Percentiles rank a stretch among this genome's conserved stretches.
Evolutionary conservation across 2,797 vertebrate genomes (phyloP).

Genomic region (Benthosema pterotum): DNA sequence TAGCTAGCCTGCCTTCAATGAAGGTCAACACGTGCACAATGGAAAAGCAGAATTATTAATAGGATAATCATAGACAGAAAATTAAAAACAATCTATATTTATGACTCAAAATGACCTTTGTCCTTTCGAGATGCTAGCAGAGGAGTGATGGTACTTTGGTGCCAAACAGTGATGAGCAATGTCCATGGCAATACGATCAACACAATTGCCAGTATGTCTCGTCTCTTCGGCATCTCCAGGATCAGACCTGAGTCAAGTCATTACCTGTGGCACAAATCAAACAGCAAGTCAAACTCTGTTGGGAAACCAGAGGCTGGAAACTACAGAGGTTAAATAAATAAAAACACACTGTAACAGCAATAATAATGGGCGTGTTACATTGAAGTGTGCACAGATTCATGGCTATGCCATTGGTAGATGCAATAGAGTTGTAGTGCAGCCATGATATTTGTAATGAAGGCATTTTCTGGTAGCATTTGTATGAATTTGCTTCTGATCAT

Average conservation of each 20-base stretch:
- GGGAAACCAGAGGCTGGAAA: too few relatives aligned
- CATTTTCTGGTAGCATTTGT: neutral
- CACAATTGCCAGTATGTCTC: slow-evolving; percentile 87
- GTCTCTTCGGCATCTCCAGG: slow-evolving; percentile 88
- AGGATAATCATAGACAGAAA: too few relatives aligned
- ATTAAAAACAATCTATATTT: too few relatives aligned
- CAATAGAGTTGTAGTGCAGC: too few relatives aligned
- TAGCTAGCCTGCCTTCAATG: neutral
- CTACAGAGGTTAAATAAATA: too few relatives aligned
- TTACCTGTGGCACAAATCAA: slow-evolving; percentile 43
- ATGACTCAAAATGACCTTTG: slow-evolving; percentile 29
- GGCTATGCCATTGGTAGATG: too few relatives aligned
- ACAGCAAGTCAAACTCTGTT: neutral
- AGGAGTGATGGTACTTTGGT: slow-evolving; percentile 81
- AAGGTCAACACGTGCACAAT: too few relatives aligned
- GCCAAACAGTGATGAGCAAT: slow-evolving; percentile 90
- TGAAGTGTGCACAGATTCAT: too few relatives aligned
- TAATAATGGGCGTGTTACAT: too few relatives aligned
- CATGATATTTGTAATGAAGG: too few relatives aligned
- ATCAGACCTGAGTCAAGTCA: slow-evolving; percentile 60
- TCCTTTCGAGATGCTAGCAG: slow-evolving; percentile 76
- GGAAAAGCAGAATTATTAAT: too few relatives aligned
- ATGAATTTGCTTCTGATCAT: neutral
- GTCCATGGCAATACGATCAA: slow-evolving; percentile 91
- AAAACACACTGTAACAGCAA: too few relatives aligned